Evolutionary conservation across 2,888 invertebrate genomes (phyloP), one percentile per base, ranked within the genome.

Genomic region (Atherix ibis): DNA sequence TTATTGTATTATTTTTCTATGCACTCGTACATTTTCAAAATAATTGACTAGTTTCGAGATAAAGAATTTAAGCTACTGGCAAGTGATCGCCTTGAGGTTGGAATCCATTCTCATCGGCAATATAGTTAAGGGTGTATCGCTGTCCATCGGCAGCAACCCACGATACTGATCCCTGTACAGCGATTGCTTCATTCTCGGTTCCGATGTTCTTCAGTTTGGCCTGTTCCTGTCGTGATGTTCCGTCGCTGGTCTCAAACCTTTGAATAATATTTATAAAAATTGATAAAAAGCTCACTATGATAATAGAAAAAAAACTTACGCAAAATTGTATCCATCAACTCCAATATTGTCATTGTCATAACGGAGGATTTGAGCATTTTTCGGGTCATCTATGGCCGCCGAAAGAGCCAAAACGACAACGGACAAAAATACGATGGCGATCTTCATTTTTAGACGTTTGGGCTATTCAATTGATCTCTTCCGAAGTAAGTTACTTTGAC

Each of bases 201-300:
- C 74, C 71, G 27, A 66, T 65, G 50, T 76, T 70, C 46, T 63
- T 56, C 35, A 76, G 53, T 37, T 64, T 62, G 3, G 68, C 76
- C 48, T 70, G 64, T 48, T 76, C 76, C 45, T 68, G 61, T 10
- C 70, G 65, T 4, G 68, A 63, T 13, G 68, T 67, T 17, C 74
- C 73, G 44, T 75, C 72, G 45, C 73, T 74, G 10, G 75, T 73
- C 48, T 73, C 72, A 44, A 67, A 72, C 17, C 75, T 75, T 48
- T 12, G 47, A 45, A 37, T 22, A 19, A 25, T 18, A 36, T n/a
- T 3, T 16, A 8, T 10, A 9, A 12, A n/a, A 18, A 18, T 4
- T 10, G 16, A 14, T 15, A 28, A 25, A 25, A 25, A 27, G 16
- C 4, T 15, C 6, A 16, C 13, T 28, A 28, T 28, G 5, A 10